Percentiles rank a stretch among this genome's conserved stretches.
Evolutionary conservation across 2,113 vertebrate species (phyloP).

Genomic region (Nyctereutes procyonoides): DNA sequence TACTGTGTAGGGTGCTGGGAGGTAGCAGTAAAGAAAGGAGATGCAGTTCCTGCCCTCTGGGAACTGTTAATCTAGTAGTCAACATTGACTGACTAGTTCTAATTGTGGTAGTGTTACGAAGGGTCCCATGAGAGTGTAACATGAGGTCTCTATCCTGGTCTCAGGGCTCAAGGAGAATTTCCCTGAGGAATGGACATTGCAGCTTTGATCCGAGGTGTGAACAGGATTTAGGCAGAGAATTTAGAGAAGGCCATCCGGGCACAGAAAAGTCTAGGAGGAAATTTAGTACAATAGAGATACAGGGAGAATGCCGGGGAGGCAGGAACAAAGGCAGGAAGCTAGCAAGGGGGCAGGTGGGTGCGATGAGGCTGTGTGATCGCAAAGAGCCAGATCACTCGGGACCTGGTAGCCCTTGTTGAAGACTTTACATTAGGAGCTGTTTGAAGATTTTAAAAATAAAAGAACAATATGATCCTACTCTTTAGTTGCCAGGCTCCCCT

Average conservation of each 20-base stretch:
- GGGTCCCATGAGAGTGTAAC: background rate
- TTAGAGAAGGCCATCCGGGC: background rate
- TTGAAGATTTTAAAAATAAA: conserved; percentile 23
- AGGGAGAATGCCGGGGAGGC: background rate
- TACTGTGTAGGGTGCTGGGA: background rate
- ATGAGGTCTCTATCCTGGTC: background rate
- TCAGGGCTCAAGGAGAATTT: background rate
- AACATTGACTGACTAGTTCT: background rate
- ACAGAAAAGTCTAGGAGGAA: background rate
- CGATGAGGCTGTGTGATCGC: background rate
- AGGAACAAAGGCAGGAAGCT: background rate
- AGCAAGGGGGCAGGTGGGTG: background rate
- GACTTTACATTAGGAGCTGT: conserved; percentile 23
- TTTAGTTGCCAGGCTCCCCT: background rate
- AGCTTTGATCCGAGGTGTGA: background rate
- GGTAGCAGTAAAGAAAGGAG: background rate
- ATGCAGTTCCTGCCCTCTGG: background rate
- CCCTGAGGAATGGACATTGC: background rate
- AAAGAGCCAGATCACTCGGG: background rate
- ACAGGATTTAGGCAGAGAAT: background rate
- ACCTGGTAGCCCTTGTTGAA: background rate
- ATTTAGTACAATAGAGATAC: background rate
- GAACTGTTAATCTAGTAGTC: background rate
- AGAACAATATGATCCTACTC: background rate
- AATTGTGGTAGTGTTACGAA: background rate